A percentile compares a stretch with the other conserved stretches of the same genome.
These are phyloP conservation scores for Etheostoma cragini DNA, from an alignment of 2,113 vertebrate genomes.

Conservation along the genomic window DNA sequence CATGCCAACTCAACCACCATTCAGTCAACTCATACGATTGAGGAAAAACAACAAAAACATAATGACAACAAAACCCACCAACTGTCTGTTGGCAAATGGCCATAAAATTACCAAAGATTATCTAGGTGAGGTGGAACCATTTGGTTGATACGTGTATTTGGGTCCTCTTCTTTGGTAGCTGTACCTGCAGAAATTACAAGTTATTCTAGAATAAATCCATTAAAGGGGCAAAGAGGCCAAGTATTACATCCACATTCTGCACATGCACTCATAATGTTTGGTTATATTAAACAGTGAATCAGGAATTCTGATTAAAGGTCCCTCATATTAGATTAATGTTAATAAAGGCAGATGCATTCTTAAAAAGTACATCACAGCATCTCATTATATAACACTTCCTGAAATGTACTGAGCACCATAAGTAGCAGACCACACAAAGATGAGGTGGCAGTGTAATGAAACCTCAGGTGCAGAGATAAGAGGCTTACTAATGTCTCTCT, in stretches of 20 bases:
- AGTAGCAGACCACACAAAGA: not conserved
- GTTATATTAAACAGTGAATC: not conserved
- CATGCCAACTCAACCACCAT: too few species aligned
- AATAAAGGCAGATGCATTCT: not conserved
- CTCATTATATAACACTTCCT: not conserved
- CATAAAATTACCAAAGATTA: too few species aligned
- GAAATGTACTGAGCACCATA: not conserved
- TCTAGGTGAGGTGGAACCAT: too few species aligned
- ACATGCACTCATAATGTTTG: not conserved
- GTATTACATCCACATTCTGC: not conserved
- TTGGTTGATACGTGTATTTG: too few species aligned
- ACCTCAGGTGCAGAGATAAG: slow-evolving; percentile 2
- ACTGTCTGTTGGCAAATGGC: too few species aligned
- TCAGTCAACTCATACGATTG: too few species aligned
- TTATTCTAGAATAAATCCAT: not conserved
- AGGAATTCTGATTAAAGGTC: not conserved
- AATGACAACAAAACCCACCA: too few species aligned
- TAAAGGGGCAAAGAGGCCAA: not conserved
- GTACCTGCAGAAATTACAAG: not conserved
- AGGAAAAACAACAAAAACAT: too few species aligned
- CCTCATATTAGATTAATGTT: not conserved
- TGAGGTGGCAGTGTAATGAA: slow-evolving; percentile 1
- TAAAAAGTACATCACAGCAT: not conserved
- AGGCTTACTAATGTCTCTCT: not conserved
- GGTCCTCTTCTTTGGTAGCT: not conserved